Evolutionary conservation across 2,797 vertebrate genomes (phyloP), one percentile per base, ranked within the genome.

Genomic region (Mareca strepera): DNA sequence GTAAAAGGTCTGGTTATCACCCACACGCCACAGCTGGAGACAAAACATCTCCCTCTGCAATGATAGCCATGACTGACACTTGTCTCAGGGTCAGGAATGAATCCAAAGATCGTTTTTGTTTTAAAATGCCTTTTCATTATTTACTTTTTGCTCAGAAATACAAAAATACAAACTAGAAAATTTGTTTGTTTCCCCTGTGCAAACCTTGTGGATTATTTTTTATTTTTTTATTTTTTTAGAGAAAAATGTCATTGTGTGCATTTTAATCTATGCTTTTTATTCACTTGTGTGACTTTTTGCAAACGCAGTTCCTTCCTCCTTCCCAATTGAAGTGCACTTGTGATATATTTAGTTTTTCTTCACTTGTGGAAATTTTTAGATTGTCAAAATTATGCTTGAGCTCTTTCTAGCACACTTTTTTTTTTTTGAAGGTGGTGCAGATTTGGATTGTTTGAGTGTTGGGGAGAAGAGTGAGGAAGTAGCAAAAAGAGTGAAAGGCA

Each of bases 1-100:
- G 50, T 86, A 88, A 95, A 96, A 96, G 43, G 62, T 59, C 66
- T 88, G 43, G 55, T 88, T 90, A 90, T 86, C 76, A 87, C 67
- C 82, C 48, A 84, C 20, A 74, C 77, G 80, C 67, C 91, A 82
- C 70, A 92, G 74, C 56, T 82, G 82, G 80, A 91, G 35, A 46
- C 52, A 79, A 93, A 94, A 93, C 70, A 70, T 60, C 56, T 78
- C 52, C 55, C 66, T 88, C 55, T 83, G 53, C 87, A 83, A 22
- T 7, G 60, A 86, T 4, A 82, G n/a, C 43, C 80, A 63, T 64
- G 60, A 87, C 75, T 63, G 66, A 77, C 68, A 28, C 21, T 82
- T 63, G 17, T 29, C 75, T 55, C 53, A 31, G 70, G 41, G 56
- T 82, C 86, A 90, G 60, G 86, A 72, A 85, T 41, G 22, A 29